Evolutionary conservation across 2,797 vertebrate genomes (phyloP), one percentile per base, ranked within the genome.

Genomic region (Numenius phaeopus): DNA sequence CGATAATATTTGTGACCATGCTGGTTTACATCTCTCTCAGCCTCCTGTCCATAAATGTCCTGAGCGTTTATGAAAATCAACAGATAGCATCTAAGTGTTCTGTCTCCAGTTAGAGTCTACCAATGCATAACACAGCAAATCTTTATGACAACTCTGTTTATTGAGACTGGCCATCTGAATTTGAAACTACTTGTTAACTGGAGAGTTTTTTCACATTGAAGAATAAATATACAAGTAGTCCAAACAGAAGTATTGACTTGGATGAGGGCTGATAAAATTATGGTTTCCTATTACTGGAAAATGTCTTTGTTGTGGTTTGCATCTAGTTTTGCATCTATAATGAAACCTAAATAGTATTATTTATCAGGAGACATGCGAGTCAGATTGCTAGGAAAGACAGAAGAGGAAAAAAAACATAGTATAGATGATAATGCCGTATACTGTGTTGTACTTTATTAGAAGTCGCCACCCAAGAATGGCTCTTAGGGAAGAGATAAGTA

Each of bases 151-250:
- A 4, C 69, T 89, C 19, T 72, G 66, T 88, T 88, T 80, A 40
- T 81, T 83, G 50, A 72, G 77, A 58, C 42, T 76, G 58, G 8
- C 50, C 46, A 11, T 70, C 54, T 79, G 54, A 87, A 27, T 76
- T 61, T 69, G 66, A 46, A 87, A 50, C 54, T 84, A 42, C 34
- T 89, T 4, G 1, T 93, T 94, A 72, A 47, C 64, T 88, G 61
- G 18, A 87, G 64, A 84, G 73, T 94, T 93, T 88, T 24, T 87
- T 80, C 78, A 57, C 55, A 79, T 67, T 89, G 61, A 71, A 75
- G 65, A 81, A 49, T 69, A 83, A 96, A 89, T 82, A 65, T 7
- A 42, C n/a, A 88, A 93, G 47, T 65, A 82, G 30, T 79, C 34
- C 73, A 90, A 84, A 94, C 40, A 93, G 50, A 72, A 44, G 3